Evolutionary conservation across 2,888 invertebrate genomes (phyloP).

Genomic region (Xiphydria camelus): DNA sequence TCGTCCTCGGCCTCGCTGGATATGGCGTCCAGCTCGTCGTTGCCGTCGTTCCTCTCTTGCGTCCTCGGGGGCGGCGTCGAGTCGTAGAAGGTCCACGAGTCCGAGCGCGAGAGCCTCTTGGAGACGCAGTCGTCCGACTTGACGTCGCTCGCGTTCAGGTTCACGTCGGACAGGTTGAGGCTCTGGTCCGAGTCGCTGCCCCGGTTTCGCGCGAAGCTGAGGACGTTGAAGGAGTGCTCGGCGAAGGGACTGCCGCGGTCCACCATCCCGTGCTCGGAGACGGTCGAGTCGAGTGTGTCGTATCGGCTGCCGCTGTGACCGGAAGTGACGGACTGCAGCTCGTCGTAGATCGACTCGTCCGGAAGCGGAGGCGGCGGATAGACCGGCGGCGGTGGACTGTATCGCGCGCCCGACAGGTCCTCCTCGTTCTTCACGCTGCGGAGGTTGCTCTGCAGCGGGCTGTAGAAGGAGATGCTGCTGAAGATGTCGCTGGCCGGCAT

Average conservation of each 20-base stretch:
- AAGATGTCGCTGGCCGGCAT: conserved; percentile 65
- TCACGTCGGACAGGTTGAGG: conserved; percentile 38
- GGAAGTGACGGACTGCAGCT: conserved; percentile 58
- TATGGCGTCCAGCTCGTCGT: conserved; percentile 43
- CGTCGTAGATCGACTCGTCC: conserved; percentile 63
- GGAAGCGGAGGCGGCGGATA: conserved; percentile 66
- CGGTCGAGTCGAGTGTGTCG: conserved; percentile 53
- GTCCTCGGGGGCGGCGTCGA: conserved; percentile 35
- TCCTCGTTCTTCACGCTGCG: conserved; percentile 44
- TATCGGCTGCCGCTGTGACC: conserved; percentile 51
- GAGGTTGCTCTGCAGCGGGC: conserved; percentile 57
- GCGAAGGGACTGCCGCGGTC: no score
- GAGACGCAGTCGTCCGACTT: conserved; percentile 37
- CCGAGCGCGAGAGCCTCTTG: conserved; percentile 55
- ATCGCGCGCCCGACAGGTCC: conserved; percentile 37
- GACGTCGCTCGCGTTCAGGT: conserved; percentile 41
- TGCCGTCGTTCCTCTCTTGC: conserved; percentile 25
- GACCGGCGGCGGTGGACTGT: conserved; percentile 61
- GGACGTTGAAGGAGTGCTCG: conserved; percentile 47
- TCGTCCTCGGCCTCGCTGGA: conserved; percentile 40
- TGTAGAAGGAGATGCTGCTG: conserved; percentile 68
- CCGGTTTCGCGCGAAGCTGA: conserved; percentile 34
- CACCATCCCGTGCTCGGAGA: conserved; percentile 54
- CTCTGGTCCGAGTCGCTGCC: conserved; percentile 37
- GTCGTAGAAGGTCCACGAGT: conserved; percentile 63